These are phyloP conservation scores for Zoanthus gigantus DNA, from an alignment of 92 coral and sea anemone species.

Conservation along the genomic window DNA sequence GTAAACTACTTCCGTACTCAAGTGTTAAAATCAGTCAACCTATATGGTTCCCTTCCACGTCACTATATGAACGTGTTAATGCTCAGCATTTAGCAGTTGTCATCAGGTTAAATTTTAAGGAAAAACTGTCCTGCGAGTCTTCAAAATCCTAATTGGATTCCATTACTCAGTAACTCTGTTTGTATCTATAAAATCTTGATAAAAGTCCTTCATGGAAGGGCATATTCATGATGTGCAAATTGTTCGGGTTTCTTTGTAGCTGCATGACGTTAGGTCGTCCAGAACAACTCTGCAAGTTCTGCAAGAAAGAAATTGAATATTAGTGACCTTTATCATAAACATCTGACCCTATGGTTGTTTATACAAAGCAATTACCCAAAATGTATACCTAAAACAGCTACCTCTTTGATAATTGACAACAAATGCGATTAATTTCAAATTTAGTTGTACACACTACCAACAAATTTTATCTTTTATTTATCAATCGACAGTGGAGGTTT, in stretches of 20 bases:
- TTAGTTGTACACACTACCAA: neutral
- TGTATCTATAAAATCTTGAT: neutral
- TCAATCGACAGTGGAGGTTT: no score
- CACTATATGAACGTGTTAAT: slow-evolving; percentile 13
- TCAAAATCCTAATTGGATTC: neutral
- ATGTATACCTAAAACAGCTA: neutral
- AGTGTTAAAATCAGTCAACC: neutral
- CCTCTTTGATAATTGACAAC: neutral
- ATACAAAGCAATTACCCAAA: slow-evolving; percentile 7
- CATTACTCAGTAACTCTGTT: neutral
- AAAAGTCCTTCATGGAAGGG: slow-evolving; percentile 31
- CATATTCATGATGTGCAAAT: neutral
- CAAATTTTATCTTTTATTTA: neutral
- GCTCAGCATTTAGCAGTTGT: slow-evolving; percentile 20
- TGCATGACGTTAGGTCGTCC: neutral
- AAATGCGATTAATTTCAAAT: neutral
- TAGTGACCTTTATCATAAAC: slow-evolving; percentile 9
- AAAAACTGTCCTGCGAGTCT: neutral
- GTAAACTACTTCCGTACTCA: slow-evolving; percentile 10
- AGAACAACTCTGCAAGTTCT: slow-evolving; percentile 26
- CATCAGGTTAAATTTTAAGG: slow-evolving; percentile 24
- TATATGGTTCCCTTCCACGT: neutral
- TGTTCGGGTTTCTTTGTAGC: neutral
- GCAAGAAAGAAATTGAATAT: neutral
- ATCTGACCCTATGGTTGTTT: slow-evolving; percentile 18